Conservation (phyloP, 2,888 invertebrate genomes). For the Zaprionus obscuricornis region DNA sequence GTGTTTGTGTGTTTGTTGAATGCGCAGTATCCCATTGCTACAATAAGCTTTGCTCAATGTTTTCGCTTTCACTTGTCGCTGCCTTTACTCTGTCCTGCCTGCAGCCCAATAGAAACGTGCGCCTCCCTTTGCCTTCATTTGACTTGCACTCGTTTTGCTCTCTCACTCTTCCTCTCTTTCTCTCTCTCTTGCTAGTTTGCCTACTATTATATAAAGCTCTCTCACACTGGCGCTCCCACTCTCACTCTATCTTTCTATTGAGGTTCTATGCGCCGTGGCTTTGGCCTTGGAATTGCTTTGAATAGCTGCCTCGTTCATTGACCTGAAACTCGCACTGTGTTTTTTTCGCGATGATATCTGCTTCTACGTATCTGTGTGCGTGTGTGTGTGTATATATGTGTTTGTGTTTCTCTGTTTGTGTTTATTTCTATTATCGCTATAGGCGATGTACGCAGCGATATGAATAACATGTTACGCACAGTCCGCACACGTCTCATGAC, state of each 20-base stretch:
- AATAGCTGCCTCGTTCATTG: constrained; percentile 69
- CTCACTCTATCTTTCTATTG: constrained; percentile 29
- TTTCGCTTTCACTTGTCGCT: neutral
- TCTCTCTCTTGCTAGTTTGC: no score
- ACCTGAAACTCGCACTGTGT: constrained; percentile 53
- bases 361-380: constrained; percentile 1
- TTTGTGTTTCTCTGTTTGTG: constrained; percentile 36
- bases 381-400: constrained; percentile 12
- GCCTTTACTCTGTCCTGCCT: neutral
- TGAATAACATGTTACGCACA: constrained; percentile 49
- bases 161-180: neutral
- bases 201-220: constrained; percentile 24
- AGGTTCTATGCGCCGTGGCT: constrained; percentile 68
- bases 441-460: constrained; percentile 69
- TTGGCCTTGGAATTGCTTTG: constrained; percentile 81
- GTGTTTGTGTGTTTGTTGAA: no score
- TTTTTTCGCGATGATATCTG: constrained; percentile 53
- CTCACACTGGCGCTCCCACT: constrained; percentile 10
- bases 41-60: constrained; percentile 5
- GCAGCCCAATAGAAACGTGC: no score
- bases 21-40: no score
- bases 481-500: constrained; percentile 58
- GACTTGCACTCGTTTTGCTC: neutral
- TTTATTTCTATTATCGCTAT: constrained; percentile 71
- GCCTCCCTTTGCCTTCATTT: neutral